A percentile compares a stretch with the other conserved stretches of the same genome.
Evolutionary conservation across 1,140 invertebrate genomes (phyloP).

Genomic region (Belonocnema kinseyi): DNA sequence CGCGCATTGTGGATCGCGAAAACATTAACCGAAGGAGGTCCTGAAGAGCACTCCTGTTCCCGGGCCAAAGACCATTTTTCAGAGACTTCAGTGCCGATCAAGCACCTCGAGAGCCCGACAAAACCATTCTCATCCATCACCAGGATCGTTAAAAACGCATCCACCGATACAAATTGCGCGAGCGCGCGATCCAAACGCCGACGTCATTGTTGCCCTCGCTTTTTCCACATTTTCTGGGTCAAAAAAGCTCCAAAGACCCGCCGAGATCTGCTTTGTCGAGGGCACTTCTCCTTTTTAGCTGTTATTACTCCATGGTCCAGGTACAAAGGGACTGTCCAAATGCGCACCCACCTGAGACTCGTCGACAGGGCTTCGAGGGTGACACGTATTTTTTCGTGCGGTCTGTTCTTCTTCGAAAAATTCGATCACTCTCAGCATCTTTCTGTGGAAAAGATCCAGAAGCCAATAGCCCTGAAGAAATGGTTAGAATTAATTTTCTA

Average conservation of each 20-base stretch:
- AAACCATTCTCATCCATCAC: constrained; percentile 70
- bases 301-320: not conserved
- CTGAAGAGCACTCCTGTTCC: constrained; percentile 42
- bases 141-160: constrained; percentile 75
- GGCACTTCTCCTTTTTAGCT: not conserved
- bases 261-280: not conserved
- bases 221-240: constrained; percentile 37
- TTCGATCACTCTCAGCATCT: not conserved
- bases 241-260: constrained; percentile 20
- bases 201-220: constrained; percentile 21
- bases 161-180: constrained; percentile 69
- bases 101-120: constrained; percentile 60
- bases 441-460: not conserved
- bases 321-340: not conserved
- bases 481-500: constrained; percentile 12
- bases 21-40: constrained; percentile 68
- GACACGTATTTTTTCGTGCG: constrained; percentile 27
- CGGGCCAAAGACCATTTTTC: constrained; percentile 71
- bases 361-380: not conserved
- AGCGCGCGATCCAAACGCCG: constrained; percentile 37
- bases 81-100: constrained; percentile 47
- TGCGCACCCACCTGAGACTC: constrained; percentile 4
- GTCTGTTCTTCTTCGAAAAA: constrained; percentile 15
- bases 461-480: not conserved
- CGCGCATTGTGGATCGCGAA: constrained; percentile 72